Base-by-base conservation (phyloP, 2,888 invertebrate genomes). In the Anaspis maculata region DNA sequence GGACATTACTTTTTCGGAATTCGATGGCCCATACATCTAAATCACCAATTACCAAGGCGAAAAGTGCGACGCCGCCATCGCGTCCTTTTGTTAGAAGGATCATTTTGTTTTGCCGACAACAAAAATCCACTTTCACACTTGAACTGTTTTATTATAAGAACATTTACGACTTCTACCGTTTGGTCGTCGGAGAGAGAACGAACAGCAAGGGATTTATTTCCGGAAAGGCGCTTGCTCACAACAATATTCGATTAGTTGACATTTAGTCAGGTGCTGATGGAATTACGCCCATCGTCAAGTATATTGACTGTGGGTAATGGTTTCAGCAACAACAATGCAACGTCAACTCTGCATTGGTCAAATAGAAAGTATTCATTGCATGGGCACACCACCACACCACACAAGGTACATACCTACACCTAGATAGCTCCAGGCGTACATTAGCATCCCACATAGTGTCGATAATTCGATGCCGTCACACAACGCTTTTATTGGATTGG, bases 111-210 rank as follows among this genome's bases (percentile, higher is more conserved):
- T 51, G 47, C 44, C 46, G 53, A 59, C 57, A 57, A 61, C 59
- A 56, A 60, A 62, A 64, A 64, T 62, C 61, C 65, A 64, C 64
- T 65, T 65, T 65, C 65, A 62, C 65, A 64, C 53, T 61, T 51
- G 51, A 62, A 47, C 54, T 55, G 53, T 57, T 65, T 65, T 62
- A 64, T 63, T 63, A 59, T 57, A 52, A 51, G 51, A 48, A 51
- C 57, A 45, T 59, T 59, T 58, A 59, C 56, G 59, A 58, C 49
- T 52, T n/a, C n/a, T n/a, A n/a, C 50, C 48, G 51, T 54, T 53
- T 49, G 46, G n/a, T n/a, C n/a, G n/a, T n/a, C n/a, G n/a, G n/a
- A n/a, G n/a, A n/a, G n/a, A 46, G 42, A 50, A 39, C 45, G 45
- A n/a, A n/a, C n/a, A n/a, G n/a, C 42, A 45, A 48, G 46, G 51